Base-by-base conservation (phyloP, 1,140 invertebrate genomes). In the Augochlora pura region DNA sequence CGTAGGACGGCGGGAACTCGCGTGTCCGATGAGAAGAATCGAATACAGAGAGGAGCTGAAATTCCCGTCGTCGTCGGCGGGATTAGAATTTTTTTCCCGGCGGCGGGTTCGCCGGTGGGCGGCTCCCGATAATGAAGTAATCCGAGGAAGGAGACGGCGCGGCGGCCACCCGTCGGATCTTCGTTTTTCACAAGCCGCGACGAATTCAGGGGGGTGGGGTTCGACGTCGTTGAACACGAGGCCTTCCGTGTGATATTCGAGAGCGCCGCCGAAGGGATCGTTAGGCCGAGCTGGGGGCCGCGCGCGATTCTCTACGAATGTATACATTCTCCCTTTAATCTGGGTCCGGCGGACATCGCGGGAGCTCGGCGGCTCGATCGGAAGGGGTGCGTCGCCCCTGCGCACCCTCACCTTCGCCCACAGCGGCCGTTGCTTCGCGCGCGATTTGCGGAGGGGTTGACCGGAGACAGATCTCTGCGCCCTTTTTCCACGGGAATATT, bases 221-320 rank as follows among this genome's bases (percentile, higher is more conserved):
- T 57, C 32, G 57, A 38, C 64, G 68, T 77, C 60, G 72, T 82
- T 73, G 57, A 38, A 60, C 57, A 27, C 84, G 82, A 78, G 68
- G 54, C 65, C 70, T 23, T 49, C n/a, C 75, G 63, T 79, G 85
- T 85, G 84, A 86, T 79, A 86, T 86, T 71, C 81, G 84, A 86
- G 85, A 76, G 68, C n/a, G 76, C 85, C 85, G 81, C 77, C 85
- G 86, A 86, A 86, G 85, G 85, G 77, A 83, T 86, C 81, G 82
- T 86, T 86, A 86, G 77, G 77, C 62, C 74, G 67, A 57, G 57
- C 63, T 63, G 75, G 76, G 70, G 72, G 32, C n/a, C n/a, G n/a
- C n/a, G n/a, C 64, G 67, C 74, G 80, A 77, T 85, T 74, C 84
- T 68, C 60, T 63, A 64, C 65, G 32, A 52, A 63, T 27, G 60